Evolutionary conservation across 1,140 invertebrate genomes (phyloP).

Genomic region (Diabrotica undecimpunctata): DNA sequence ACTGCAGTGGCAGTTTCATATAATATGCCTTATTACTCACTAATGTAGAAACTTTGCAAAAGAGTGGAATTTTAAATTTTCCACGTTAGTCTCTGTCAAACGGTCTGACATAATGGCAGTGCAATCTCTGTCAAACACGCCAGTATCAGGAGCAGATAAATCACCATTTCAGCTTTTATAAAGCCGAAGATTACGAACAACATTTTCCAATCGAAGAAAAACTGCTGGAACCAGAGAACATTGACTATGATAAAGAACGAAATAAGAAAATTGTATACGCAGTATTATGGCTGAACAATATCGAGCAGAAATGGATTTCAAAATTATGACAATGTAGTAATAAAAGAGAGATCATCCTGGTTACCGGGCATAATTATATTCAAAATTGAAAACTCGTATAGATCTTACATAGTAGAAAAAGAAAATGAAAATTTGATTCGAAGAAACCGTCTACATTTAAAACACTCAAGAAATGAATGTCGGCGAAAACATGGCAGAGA

Average conservation of each 20-base stretch:
- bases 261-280: not conserved
- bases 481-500: not conserved
- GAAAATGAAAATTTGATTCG: not conserved
- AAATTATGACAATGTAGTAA: too few relatives aligned
- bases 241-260: not conserved
- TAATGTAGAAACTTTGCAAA: too few relatives aligned
- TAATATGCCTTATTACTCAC: too few relatives aligned
- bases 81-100: too few relatives aligned
- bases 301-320: not conserved
- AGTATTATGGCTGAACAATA: not conserved
- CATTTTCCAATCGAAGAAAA: not conserved
- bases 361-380: not conserved
- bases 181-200: not conserved
- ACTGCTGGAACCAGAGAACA: not conserved
- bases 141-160: not conserved
- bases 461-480: not conserved
- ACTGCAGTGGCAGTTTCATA: too few relatives aligned
- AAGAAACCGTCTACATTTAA: not conserved
- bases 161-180: not conserved
- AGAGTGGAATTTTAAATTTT: too few relatives aligned
- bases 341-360: not conserved
- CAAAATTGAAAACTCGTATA: not conserved
- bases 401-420: not conserved
- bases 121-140: too few relatives aligned
- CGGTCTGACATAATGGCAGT: too few relatives aligned